phyloP scores from a whole-genome alignment of 2,888 invertebrate species.

The Fragum whitleyi region DNA sequence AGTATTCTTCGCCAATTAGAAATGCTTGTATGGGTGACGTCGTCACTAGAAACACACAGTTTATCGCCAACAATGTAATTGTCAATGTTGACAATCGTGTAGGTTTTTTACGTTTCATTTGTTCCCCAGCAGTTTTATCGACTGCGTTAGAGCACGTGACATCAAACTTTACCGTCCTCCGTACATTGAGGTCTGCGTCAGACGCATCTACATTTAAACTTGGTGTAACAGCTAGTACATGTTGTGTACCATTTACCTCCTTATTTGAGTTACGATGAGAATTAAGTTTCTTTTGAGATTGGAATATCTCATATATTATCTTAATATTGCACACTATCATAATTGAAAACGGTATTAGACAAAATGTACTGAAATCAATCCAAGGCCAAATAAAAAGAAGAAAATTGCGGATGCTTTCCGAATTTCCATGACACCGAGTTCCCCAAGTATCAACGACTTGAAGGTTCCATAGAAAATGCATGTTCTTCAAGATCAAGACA shows the following conservation, averaged over 20 bases:
- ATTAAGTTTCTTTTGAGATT: constrained; percentile 50
- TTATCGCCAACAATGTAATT: constrained; percentile 73
- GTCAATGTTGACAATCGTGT: constrained; percentile 67
- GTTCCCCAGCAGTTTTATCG: background rate
- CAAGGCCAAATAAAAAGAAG: constrained; percentile 71
- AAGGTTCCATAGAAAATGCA: constrained; percentile 80
- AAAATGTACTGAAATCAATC: constrained; percentile 76
- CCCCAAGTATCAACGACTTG: constrained; percentile 58
- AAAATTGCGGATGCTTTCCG: constrained; percentile 39
- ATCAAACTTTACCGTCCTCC: background rate
- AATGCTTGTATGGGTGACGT: constrained; percentile 76
- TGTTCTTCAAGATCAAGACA: constrained; percentile 70
- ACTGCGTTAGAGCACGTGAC: background rate
- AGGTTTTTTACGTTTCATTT: background rate
- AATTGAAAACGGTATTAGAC: constrained; percentile 72
- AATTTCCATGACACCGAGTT: constrained; percentile 45
- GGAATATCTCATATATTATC: constrained; percentile 71
- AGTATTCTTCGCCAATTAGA: constrained; percentile 72
- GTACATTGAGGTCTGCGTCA: too few relatives aligned
- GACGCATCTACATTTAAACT: background rate
- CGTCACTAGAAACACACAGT: constrained; percentile 72
- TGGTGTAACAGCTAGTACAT: background rate
- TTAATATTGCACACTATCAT: constrained; percentile 75
- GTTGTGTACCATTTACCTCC: background rate
- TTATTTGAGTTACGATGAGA: background rate